Conservation (phyloP, 2,888 invertebrate genomes). For the Adela reaumurella region DNA sequence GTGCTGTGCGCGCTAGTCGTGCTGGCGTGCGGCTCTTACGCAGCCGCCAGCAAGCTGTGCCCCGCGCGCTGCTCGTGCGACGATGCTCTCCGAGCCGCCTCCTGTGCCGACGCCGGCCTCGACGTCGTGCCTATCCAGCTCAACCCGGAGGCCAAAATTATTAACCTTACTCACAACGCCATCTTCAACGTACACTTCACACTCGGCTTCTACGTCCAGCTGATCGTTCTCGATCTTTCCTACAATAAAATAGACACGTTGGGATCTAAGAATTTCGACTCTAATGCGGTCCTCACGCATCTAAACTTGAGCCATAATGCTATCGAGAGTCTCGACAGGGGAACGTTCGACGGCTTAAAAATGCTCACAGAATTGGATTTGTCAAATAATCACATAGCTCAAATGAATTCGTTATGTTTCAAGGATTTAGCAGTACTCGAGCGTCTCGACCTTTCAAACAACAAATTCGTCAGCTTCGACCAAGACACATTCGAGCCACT, state of each 20-base stretch:
- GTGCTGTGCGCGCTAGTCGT: constrained; percentile 48
- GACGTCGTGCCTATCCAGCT: constrained; percentile 86
- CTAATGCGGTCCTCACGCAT: constrained; percentile 67
- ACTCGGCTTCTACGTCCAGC: constrained; percentile 74
- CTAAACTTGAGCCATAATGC: constrained; percentile 77
- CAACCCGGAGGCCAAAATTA: constrained; percentile 80
- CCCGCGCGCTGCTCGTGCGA: constrained; percentile 79
- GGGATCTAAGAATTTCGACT: constrained; percentile 78
- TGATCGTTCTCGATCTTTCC: constrained; percentile 78
- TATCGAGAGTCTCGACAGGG: constrained; percentile 67
- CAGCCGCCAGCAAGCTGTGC: constrained; percentile 62
- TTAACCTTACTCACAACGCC: constrained; percentile 80
- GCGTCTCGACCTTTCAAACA: constrained; percentile 71
- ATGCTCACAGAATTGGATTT: constrained; percentile 67
- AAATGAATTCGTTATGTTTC: constrained; percentile 72
- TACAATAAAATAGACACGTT: constrained; percentile 76
- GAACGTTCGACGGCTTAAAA: constrained; percentile 71
- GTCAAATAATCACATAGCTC: constrained; percentile 72
- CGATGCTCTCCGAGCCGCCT: constrained; percentile 70
- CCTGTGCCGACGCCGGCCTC: constrained; percentile 74
- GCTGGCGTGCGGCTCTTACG: constrained; percentile 54
- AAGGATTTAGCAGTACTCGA: constrained; percentile 71
- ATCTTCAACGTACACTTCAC: constrained; percentile 76
- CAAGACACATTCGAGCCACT: constrained; percentile 67
- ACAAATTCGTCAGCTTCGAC: constrained; percentile 70